Evolutionary conservation across 2,888 invertebrate genomes (phyloP), one percentile per base, ranked within the genome.

Genomic region (Temnothorax ravouxi): DNA sequence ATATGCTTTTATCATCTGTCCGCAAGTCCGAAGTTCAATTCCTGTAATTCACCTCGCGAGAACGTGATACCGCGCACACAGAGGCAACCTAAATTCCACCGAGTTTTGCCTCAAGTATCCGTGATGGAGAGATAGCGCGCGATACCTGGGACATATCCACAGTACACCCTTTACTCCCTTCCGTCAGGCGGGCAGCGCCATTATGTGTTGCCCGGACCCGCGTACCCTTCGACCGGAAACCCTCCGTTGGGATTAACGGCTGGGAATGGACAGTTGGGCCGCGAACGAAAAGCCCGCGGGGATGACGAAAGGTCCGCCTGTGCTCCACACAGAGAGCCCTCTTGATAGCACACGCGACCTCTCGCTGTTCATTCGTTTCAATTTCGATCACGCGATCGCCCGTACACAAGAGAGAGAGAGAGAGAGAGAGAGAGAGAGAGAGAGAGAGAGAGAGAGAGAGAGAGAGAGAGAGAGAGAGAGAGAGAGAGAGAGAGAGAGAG

Each of bases 261-360:
- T 91, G 92, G 90, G 90, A 91, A 92, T 90, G 92, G 92, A 91
- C 93, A 92, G 91, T 92, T 91, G 92, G 85, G 80, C 50, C 82
- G 74, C 71, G 61, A 71, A 76, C 85, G 81, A 72, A 82, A 71
- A 82, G 82, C 86, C 81, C 82, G 84, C 72, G 84, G 88, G 88
- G 86, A 84, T 74, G 72, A 50, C 75, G 67, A 64, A 50, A 72
- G 85, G 71, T 67, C 29, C 69, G 52, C 29, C 25, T 62, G 52
- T 38, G 64, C 44, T 61, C 29, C 41, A n/a, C 29, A 71, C 18
- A 80, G 79, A 61, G 59, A 79, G 18, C 38, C 38, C 80, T 85
- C 84, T 80, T 79, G 85, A 85, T 85, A 79, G 66, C 79, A 66
- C 79, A 66, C 66, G 56, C 85, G 80, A 81, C 77, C 85, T 80